Evolutionary conservation across 2,113 vertebrate species (phyloP).

Genomic region (Pyxicephalus adspersus): DNA sequence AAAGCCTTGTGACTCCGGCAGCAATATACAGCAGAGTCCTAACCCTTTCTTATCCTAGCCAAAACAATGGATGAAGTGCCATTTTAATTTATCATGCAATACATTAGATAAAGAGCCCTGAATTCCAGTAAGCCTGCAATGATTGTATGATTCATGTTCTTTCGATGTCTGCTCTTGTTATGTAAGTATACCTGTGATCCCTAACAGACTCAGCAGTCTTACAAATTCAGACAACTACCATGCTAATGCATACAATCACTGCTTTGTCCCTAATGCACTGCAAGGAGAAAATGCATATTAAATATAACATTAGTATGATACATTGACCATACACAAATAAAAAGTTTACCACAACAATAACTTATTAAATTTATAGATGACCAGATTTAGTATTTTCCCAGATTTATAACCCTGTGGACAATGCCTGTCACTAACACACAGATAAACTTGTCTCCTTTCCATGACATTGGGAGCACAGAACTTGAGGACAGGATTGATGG

Average conservation of each 20-base stretch:
- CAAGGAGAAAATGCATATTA: background rate
- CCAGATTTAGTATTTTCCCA: background rate
- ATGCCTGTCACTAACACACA: background rate
- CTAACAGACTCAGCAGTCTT: background rate
- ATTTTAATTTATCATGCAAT: no score
- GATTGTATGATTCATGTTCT: no score
- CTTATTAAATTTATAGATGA: background rate
- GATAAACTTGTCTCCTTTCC: background rate
- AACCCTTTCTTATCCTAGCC: no score
- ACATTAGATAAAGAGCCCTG: no score
- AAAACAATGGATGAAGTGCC: no score
- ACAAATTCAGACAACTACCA: background rate
- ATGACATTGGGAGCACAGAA: conserved; percentile 39
- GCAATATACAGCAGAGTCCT: no score
- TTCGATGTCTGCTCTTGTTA: no score
- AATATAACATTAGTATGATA: background rate
- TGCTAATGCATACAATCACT: background rate
- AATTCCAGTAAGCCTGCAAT: no score
- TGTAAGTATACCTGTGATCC: no score
- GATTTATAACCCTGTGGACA: background rate
- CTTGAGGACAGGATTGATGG: background rate
- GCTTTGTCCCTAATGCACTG: background rate
- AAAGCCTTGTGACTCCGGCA: no score
- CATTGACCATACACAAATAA: conserved; percentile 8
- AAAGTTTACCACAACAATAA: background rate